Evolutionary conservation across 2,113 vertebrate species (phyloP).

Genomic region (Corythoichthys haematopterus): DNA sequence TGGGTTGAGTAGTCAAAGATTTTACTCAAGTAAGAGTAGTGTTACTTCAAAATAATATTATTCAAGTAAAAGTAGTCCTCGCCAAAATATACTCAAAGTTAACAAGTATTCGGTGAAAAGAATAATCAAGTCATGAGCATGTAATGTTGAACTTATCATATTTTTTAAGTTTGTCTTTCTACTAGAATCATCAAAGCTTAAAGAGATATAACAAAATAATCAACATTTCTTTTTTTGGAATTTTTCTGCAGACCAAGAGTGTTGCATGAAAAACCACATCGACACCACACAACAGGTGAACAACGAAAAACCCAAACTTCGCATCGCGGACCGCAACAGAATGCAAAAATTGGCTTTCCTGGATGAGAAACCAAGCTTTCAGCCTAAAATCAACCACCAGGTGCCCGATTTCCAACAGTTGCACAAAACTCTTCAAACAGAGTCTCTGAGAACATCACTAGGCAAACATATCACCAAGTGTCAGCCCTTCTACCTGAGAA

Average conservation of each 20-base stretch:
- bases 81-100: too few relatives aligned
- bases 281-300: slow-evolving; percentile 55
- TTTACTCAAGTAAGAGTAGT: too few relatives aligned
- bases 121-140: too few relatives aligned
- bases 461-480: slow-evolving; percentile 73
- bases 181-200: too few relatives aligned
- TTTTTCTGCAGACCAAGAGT: slow-evolving; percentile 73
- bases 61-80: too few relatives aligned
- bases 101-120: too few relatives aligned
- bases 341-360: slow-evolving; percentile 78
- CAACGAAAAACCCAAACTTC: slow-evolving; percentile 46
- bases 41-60: too few relatives aligned
- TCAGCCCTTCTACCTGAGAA: slow-evolving; percentile 84
- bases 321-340: slow-evolving; percentile 70
- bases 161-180: background rate
- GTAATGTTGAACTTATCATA: too few relatives aligned
- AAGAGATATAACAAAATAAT: background rate
- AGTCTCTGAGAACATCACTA: slow-evolving; percentile 65
- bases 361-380: slow-evolving; percentile 80
- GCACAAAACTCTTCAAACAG: slow-evolving; percentile 80
- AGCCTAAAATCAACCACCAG: slow-evolving; percentile 76
- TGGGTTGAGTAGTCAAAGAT: too few relatives aligned
- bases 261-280: slow-evolving; percentile 74
- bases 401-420: slow-evolving; percentile 83
- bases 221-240: background rate